These are phyloP conservation scores for Steromphala cineraria DNA, from an alignment of 2,888 invertebrate species.

Conservation along the genomic window DNA sequence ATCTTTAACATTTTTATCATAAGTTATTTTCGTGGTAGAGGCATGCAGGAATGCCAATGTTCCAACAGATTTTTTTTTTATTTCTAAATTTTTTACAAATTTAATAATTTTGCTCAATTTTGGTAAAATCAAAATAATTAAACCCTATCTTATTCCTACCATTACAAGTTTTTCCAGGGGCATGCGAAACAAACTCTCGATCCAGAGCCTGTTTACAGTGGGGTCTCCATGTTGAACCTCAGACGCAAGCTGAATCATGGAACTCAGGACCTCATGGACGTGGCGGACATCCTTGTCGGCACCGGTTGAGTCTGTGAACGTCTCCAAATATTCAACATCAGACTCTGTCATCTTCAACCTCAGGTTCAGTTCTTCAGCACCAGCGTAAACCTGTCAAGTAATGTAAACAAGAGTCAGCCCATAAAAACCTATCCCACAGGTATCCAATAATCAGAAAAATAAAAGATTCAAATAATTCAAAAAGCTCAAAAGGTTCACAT, in stretches of 20 bases:
- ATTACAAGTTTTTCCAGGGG: background rate
- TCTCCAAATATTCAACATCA: background rate
- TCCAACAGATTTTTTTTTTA: too few relatives aligned
- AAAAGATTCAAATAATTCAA: too few relatives aligned
- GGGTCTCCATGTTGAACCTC: background rate
- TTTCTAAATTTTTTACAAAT: too few relatives aligned
- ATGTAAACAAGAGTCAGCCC: too few relatives aligned
- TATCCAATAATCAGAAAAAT: too few relatives aligned
- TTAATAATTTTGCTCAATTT: too few relatives aligned
- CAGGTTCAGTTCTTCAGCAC: background rate
- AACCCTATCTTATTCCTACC: background rate
- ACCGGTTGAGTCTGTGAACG: background rate
- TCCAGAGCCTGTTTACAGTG: background rate
- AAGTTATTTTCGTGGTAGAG: too few relatives aligned
- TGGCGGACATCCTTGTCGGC: background rate
- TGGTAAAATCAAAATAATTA: too few relatives aligned
- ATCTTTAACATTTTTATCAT: too few relatives aligned
- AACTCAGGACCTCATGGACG: slow-evolving; percentile 4
- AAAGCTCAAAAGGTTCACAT: too few relatives aligned
- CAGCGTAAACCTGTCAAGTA: background rate
- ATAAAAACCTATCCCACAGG: too few relatives aligned
- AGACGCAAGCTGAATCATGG: background rate
- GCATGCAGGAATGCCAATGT: too few relatives aligned
- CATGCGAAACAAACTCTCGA: background rate
- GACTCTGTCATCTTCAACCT: background rate